Evolutionary conservation across 2,113 vertebrate genomes (phyloP).

Genomic region (Hucho hucho): DNA sequence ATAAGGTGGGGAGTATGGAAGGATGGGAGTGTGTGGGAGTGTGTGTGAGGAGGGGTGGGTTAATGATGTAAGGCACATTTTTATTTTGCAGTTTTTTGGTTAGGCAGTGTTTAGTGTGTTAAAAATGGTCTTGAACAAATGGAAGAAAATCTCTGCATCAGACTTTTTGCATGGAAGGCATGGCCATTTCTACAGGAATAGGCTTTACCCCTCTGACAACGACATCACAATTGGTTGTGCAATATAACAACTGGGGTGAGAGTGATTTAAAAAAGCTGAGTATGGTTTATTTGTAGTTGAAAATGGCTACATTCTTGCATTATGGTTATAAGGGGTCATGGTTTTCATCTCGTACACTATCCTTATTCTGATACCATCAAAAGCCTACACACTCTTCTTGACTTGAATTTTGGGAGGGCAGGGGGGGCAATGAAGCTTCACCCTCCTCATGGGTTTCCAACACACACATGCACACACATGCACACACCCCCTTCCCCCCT

Average conservation of each 20-base stretch:
- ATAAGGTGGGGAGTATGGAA: neutral
- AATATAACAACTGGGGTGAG: slow-evolving; percentile 65
- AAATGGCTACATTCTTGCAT: slow-evolving; percentile 36
- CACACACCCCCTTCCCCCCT: slow-evolving; percentile 38
- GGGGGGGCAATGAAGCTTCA: slow-evolving; percentile 53
- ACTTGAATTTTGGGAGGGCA: neutral
- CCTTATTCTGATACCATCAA: slow-evolving; percentile 18
- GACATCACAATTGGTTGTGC: slow-evolving; percentile 54
- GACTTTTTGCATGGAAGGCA: slow-evolving; percentile 38
- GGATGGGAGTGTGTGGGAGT: slow-evolving; percentile 1
- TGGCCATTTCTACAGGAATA: slow-evolving; percentile 42
- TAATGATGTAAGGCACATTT: slow-evolving; percentile 39
- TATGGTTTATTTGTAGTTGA: slow-evolving; percentile 23
- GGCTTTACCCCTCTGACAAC: slow-evolving; percentile 62
- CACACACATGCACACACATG: slow-evolving; percentile 39
- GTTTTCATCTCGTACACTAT: neutral
- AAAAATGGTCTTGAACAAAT: slow-evolving; percentile 41
- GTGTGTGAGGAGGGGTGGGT: slow-evolving; percentile 20
- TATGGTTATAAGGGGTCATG: slow-evolving; percentile 37
- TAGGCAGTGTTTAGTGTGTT: slow-evolving; percentile 35
- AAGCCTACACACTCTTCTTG: neutral
- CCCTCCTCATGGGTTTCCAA: slow-evolving; percentile 41
- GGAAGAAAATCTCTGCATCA: slow-evolving; percentile 52
- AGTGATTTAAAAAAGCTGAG: slow-evolving; percentile 56
- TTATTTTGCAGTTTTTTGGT: slow-evolving; percentile 26